phyloP scores from a whole-genome alignment of 1,140 invertebrate species.

The Papilio xuthus region DNA sequence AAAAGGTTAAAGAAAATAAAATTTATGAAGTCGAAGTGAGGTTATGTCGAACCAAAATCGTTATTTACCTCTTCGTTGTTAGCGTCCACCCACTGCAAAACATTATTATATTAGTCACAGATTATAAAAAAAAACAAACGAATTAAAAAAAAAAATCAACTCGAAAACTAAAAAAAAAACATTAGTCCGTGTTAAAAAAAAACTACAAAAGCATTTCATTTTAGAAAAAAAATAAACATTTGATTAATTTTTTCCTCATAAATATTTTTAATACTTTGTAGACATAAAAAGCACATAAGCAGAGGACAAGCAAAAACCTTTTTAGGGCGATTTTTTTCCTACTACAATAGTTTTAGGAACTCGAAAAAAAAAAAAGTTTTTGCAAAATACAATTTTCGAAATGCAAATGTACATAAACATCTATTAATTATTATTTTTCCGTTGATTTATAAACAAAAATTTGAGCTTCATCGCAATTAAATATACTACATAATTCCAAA shows the following conservation, averaged over 20 bases:
- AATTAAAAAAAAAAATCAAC: conserved; percentile 61
- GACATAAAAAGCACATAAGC: conserved; percentile 52
- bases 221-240: conserved; percentile 47
- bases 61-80: conserved; percentile 84
- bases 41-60: conserved; percentile 45
- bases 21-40: conserved; percentile 48
- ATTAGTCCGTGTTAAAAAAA: conserved; percentile 41
- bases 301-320: conserved; percentile 11
- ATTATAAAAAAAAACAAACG: conserved; percentile 70
- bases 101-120: conserved; percentile 74
- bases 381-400: conserved; percentile 9
- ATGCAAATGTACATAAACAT: neutral
- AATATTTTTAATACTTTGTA: conserved; percentile 49
- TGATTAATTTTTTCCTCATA: conserved; percentile 40
- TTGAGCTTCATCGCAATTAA: neutral
- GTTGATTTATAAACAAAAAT: neutral
- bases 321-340: neutral
- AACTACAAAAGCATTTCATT: conserved; percentile 70
- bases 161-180: conserved; percentile 45
- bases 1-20: conserved; percentile 43
- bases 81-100: conserved; percentile 85
- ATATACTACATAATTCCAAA: neutral
- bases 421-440: neutral
- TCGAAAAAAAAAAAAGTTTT: conserved; percentile 14
- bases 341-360: neutral